Evolutionary conservation across 64 coral and sea anemone species (phyloP).

Genomic region (Trachythela sp.): DNA sequence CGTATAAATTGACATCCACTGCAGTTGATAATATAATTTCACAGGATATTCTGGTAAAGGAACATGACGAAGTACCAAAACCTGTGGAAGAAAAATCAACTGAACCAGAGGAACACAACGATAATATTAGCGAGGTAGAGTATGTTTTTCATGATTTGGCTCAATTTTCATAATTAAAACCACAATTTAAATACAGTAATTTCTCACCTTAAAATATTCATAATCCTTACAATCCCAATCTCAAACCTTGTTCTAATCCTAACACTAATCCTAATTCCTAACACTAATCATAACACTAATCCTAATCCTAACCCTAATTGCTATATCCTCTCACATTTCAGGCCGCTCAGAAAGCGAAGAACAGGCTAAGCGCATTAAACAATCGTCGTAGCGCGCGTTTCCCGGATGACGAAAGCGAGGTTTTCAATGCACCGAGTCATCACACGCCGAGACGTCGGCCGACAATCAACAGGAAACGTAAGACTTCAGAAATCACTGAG

Average conservation of each 20-base stretch:
- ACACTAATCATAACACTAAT: too few species aligned
- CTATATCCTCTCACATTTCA: not conserved
- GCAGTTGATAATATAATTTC: too few species aligned
- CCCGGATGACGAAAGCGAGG: constrained; percentile 43
- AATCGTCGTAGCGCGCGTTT: constrained; percentile 28
- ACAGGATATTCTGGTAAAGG: not conserved
- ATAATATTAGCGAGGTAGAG: not conserved
- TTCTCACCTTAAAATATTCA: too few species aligned
- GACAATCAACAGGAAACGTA: constrained; percentile 58
- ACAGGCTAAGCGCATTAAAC: constrained; percentile 61
- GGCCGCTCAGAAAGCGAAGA: constrained; percentile 84
- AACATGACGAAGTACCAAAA: not conserved
- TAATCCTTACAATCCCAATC: too few species aligned
- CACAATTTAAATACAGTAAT: too few species aligned
- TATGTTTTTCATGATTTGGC: not conserved
- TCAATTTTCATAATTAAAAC: too few species aligned
- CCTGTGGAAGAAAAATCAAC: not conserved
- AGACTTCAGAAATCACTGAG: constrained; percentile 10
- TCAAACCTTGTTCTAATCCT: too few species aligned
- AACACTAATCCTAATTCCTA: too few species aligned
- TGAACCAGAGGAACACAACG: not conserved
- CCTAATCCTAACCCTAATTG: too few species aligned
- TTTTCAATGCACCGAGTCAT: constrained; percentile 21
- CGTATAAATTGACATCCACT: too few species aligned
- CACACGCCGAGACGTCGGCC: constrained; percentile 69